Conservation (phyloP, 1,140 invertebrate genomes). For the Trichonephila clavipes region DNA sequence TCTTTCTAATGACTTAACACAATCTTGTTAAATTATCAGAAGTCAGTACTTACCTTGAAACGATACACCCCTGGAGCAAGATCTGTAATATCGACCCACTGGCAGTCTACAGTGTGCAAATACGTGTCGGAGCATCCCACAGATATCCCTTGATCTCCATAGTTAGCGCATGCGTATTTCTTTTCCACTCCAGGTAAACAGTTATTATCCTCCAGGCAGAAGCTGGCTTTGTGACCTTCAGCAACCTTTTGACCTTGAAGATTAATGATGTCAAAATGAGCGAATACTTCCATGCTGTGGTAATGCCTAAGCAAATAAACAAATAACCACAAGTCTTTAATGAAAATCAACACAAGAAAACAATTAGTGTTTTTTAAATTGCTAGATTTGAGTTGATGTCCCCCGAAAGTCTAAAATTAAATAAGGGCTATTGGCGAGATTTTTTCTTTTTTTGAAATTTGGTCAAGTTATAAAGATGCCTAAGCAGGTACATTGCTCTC, state of each 20-base stretch:
- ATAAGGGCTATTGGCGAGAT: no score
- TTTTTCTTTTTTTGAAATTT: no score
- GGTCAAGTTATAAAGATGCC: no score
- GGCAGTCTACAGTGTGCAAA: conserved; percentile 95
- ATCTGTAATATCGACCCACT: conserved; percentile 98
- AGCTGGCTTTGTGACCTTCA: conserved; percentile 98
- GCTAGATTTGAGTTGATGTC: no score
- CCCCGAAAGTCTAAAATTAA: no score
- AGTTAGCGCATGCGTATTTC: conserved; percentile 93
- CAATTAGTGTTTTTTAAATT: no score
- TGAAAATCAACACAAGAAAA: no score
- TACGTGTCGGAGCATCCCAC: conserved; percentile 97
- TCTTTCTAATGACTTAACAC: not conserved
- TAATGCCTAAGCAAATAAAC: conserved; percentile 89
- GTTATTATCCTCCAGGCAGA: conserved; percentile 97
- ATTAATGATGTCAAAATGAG: conserved; percentile 95
- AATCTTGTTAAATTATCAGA: no score
- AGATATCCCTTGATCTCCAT: conserved; percentile 96
- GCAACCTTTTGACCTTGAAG: conserved; percentile 87
- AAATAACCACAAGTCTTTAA: not conserved
- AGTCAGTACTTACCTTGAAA: conserved; percentile 86
- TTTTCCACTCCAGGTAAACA: conserved; percentile 83
- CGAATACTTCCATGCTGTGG: conserved; percentile 99
- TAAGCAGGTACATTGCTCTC: no score
- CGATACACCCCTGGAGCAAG: conserved; percentile 91